These are phyloP conservation scores for Leptinotarsa tumamoca DNA, from an alignment of 2,888 invertebrate genomes.

Conservation along the genomic window DNA sequence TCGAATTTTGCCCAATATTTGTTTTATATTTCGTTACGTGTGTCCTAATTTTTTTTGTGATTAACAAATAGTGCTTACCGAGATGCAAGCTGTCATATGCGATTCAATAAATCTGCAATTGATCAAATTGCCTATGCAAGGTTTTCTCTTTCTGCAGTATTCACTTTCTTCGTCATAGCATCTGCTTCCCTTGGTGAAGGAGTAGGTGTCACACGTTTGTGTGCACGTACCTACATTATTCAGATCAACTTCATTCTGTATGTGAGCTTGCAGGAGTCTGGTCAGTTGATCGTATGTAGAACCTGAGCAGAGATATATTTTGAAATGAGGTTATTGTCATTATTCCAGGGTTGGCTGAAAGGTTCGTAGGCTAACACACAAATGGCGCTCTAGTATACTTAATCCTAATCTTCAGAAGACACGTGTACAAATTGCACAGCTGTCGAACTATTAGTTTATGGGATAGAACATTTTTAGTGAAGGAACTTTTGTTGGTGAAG, in stretches of 20 bases:
- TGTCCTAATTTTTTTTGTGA: too few species aligned
- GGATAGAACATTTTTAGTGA: too few species aligned
- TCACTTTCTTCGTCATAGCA: conserved; percentile 50
- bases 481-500: too few species aligned
- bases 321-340: background rate
- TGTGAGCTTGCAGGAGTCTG: conserved; percentile 82
- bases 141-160: conserved; percentile 48
- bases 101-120: conserved; percentile 50
- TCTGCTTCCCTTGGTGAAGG: conserved; percentile 40
- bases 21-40: too few species aligned
- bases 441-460: too few species aligned
- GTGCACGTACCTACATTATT: conserved; percentile 77
- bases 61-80: conserved; percentile 43
- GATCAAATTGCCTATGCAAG: conserved; percentile 48
- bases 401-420: too few species aligned
- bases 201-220: conserved; percentile 63
- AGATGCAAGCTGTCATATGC: conserved; percentile 65
- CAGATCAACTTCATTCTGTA: conserved; percentile 87
- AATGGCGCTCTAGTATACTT: too few species aligned
- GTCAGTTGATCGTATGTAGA: conserved; percentile 80
- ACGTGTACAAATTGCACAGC: too few species aligned
- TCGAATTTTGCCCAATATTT: too few species aligned
- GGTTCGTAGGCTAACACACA: too few species aligned
- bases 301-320: conserved; percentile 58
- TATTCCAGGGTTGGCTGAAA: background rate